Base-by-base conservation (phyloP, 2,113 vertebrate species). In the Sphyrna mokarran region DNA sequence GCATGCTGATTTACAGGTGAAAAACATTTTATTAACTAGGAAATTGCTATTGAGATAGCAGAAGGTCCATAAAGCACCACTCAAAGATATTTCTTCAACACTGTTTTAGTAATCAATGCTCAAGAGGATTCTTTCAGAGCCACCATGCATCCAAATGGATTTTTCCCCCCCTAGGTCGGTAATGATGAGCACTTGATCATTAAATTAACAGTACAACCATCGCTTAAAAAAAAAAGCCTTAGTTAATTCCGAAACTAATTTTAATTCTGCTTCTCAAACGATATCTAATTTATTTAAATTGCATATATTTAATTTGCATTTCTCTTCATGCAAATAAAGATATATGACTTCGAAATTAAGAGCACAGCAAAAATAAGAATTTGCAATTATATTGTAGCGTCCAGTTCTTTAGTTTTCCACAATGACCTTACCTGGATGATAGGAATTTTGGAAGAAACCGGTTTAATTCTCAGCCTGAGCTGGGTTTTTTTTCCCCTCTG, bases 401-500 rank as follows among this genome's bases (percentile, higher is more conserved):
- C 14, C 11, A 63, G n/a, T 9, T 37, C 37, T 7, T 18, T 91
- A 11, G 10, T 87, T 66, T 91, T 18, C n/a, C 22, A 3, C 33
- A 93, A 72, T 43, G 23, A 95, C 20, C 40, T 95, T 95, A 76
- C 94, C 68, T 95, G 94, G 43, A 95, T 40, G 16, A 29, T 14
- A 16, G 43, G 58, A 43, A 43, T 95, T 78, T 76, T 76, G n/a
- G 40, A 5, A 72, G 23, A 61, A 69, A 26, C n/a, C 63, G 11
- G 14, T 94, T 23, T 70, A 94, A 94, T 69, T 37, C 66, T 70
- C 16, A 69, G 61, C 16, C 68, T 40, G 22, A 9, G 22, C 37
- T 54, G 48, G 48, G 48, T 54, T 54, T 54, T 54, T n/a, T 96
- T 95, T 96, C 26, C 94, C 96, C 78, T 95, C 96, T 95, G 94